Percentiles rank a stretch among this genome's conserved stretches.
phyloP scores from a whole-genome alignment of 1,140 invertebrate species.

The Eubasilissa regina region DNA sequence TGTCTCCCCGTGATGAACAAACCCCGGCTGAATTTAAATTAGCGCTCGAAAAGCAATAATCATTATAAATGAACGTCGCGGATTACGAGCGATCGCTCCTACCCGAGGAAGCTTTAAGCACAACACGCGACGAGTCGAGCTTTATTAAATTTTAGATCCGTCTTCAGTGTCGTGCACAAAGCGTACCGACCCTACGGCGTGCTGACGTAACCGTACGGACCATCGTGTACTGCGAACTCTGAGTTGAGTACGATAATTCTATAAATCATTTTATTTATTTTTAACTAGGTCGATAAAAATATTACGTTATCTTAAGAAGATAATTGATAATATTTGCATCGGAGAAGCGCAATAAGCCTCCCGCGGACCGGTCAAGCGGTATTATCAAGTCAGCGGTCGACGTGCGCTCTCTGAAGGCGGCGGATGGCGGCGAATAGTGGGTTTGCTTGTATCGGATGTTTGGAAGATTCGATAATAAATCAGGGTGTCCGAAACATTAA shows the following conservation, averaged over 20 bases:
- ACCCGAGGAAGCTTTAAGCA: constrained; percentile 38
- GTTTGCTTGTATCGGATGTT: constrained; percentile 46
- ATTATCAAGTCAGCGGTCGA: constrained; percentile 18
- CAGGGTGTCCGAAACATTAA: constrained; percentile 59
- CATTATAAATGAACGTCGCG: constrained; percentile 60
- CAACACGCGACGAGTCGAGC: constrained; percentile 49
- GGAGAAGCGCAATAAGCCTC: too few species aligned
- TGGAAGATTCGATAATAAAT: constrained; percentile 56
- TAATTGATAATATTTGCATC: too few species aligned
- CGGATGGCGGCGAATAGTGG: background rate
- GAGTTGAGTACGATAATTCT: too few species aligned
- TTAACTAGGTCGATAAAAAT: too few species aligned
- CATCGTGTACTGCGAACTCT: too few species aligned
- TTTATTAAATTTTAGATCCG: constrained; percentile 54
- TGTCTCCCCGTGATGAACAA: constrained; percentile 50
- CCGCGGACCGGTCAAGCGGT: too few species aligned
- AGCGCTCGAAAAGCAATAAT: constrained; percentile 57
- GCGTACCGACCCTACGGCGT: background rate
- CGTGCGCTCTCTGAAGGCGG: background rate
- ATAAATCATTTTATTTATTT: too few species aligned
- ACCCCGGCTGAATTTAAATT: constrained; percentile 54
- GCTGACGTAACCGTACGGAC: too few species aligned
- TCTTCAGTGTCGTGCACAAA: constrained; percentile 25
- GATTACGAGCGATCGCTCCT: constrained; percentile 52
- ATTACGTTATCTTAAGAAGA: too few species aligned